phyloP scores from a whole-genome alignment of 1,140 invertebrate genomes.

The Vollenhovia emeryi region DNA sequence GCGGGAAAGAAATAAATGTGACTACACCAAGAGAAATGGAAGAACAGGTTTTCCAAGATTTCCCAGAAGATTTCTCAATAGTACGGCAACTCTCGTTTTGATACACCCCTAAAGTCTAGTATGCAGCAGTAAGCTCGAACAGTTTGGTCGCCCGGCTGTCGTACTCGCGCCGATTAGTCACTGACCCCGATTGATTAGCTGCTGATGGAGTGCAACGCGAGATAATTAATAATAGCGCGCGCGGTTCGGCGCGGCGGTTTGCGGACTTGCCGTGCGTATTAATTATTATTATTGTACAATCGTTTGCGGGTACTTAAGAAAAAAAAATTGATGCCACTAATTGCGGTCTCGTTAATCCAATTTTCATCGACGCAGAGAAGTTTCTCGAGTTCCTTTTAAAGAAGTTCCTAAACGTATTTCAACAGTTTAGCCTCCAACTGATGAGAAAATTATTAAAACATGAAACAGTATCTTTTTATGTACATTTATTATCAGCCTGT shows the following conservation, averaged over 20 bases:
- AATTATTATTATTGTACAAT: conserved; percentile 62
- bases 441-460: background rate
- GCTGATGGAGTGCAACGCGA: conserved; percentile 63
- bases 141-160: conserved; percentile 4
- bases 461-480: background rate
- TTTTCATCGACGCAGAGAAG: background rate
- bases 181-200: conserved; percentile 71
- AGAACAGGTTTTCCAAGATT: background rate
- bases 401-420: background rate
- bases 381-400: background rate
- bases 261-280: conserved; percentile 44
- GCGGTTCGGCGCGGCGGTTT: conserved; percentile 48
- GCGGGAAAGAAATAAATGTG: background rate
- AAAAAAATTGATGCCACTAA: background rate
- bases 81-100: background rate
- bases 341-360: background rate
- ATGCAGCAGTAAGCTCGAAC: background rate
- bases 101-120: background rate
- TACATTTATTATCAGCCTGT: background rate
- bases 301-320: background rate
- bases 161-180: conserved; percentile 68
- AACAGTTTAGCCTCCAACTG: no score
- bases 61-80: background rate
- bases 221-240: conserved; percentile 70
- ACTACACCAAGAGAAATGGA: background rate